These are phyloP conservation scores for Ptychochromis oligacanthus DNA, from an alignment of 2,113 vertebrate species.

Conservation along the genomic window DNA sequence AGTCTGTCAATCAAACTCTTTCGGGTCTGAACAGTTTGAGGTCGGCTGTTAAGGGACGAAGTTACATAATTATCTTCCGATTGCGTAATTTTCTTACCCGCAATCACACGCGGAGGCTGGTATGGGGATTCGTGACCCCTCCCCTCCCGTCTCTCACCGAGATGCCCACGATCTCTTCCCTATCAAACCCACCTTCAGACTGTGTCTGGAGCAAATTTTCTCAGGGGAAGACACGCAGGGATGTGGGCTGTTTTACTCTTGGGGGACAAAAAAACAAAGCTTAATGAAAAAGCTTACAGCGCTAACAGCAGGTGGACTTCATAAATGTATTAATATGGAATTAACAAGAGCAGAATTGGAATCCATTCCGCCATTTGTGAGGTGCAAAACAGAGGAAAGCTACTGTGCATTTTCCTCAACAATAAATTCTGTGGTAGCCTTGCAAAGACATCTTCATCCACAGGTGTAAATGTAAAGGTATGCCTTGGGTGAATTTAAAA, in stretches of 20 bases:
- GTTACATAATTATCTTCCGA: constrained; percentile 82
- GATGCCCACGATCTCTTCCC: constrained; percentile 27
- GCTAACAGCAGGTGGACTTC: neutral
- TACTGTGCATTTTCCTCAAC: neutral
- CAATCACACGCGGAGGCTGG: constrained; percentile 28
- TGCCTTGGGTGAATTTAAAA: neutral
- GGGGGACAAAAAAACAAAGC: neutral
- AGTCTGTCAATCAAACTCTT: constrained; percentile 80
- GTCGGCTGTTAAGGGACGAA: constrained; percentile 66
- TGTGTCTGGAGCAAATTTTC: constrained; percentile 36
- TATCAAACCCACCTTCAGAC: constrained; percentile 1
- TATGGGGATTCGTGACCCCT: constrained; percentile 8
- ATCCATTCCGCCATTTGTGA: neutral
- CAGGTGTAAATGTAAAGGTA: neutral
- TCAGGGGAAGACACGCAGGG: constrained; percentile 44
- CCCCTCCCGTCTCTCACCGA: neutral
- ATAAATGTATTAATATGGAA: neutral
- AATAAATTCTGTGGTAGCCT: neutral
- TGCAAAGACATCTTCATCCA: neutral
- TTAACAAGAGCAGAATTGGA: neutral
- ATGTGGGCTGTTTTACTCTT: neutral
- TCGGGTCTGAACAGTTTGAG: constrained; percentile 58
- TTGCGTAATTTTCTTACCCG: constrained; percentile 73
- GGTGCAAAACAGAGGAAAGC: neutral
- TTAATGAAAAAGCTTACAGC: neutral